Evolutionary conservation across 2,113 vertebrate species (phyloP), one percentile per base, ranked within the genome.

Genomic region (Sialia sialis): DNA sequence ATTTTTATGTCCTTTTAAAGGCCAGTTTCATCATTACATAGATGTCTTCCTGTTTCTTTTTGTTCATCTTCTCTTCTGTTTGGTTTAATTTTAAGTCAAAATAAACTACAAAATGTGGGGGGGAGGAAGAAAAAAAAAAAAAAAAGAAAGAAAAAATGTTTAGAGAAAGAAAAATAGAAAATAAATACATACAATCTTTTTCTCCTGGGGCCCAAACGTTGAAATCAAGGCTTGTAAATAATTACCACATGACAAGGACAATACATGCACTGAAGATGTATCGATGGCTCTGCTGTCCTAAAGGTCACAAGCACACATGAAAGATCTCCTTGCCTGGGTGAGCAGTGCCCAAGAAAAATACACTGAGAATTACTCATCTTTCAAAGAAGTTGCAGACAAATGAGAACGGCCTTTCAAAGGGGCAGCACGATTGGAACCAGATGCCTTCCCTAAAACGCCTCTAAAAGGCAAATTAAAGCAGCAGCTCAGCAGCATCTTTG

Each of bases 301-400:
- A 94, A 94, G 89, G 93, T 84, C 91, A 83, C 25, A 54, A 86
- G 54, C 39, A 38, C 7, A 74, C 51, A 63, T 43, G 39, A 92
- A 90, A 84, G 83, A 92, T 92, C 64, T 89, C 59, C 49, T 90
- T 81, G 36, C 66, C 51, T 55, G 32, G 46, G 46, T 60, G 59
- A 95, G 39, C 34, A 15, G 23, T 72, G 75, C 34, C 41, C 38
- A 91, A 62, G 91, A 91, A 91, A 85, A 91, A 91, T 49, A 19
- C 8, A 1, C 0, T 73, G 67, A 93, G 67, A 89, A 90, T 95
- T 94, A 34, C 73, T 84, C 91, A 96, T 81, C 74, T 95, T 93
- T 91, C 84, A 82, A 5, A 82, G 62, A 9, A 91, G 70, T 13
- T 80, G 87, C 58, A 94, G 89, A 95, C 70, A 93, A 93, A 96